These are phyloP conservation scores for Temnothorax nylanderi DNA, from an alignment of 1,140 invertebrate species.

Conservation along the genomic window DNA sequence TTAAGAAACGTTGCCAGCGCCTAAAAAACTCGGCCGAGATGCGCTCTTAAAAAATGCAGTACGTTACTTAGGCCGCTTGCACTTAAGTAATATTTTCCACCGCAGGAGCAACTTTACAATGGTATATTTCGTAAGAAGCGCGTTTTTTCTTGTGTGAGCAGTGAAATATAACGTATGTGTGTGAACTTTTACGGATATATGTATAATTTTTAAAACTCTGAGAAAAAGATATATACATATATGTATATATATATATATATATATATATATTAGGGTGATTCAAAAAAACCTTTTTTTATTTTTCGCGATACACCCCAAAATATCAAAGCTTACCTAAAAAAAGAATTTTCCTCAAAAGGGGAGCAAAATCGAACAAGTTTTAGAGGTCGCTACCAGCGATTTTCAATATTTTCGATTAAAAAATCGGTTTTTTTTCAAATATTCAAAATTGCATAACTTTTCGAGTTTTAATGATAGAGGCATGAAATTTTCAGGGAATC, in stretches of 20 bases:
- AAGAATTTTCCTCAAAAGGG: no score
- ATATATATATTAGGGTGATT: no score
- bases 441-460: no score
- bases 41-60: conserved; percentile 39
- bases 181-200: neutral
- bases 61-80: conserved; percentile 44
- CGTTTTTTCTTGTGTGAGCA: neutral
- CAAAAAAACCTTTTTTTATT: no score
- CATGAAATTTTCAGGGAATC: no score
- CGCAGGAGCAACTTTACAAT: neutral
- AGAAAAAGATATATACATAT: neutral
- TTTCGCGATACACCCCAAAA: no score
- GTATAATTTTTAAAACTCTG: neutral
- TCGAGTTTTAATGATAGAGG: no score
- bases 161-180: neutral
- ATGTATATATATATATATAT: neutral
- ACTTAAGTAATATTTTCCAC: conserved; percentile 49
- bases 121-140: conserved; percentile 17
- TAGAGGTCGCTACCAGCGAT: no score
- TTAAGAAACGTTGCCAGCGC: conserved; percentile 19
- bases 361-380: no score
- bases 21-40: conserved; percentile 13
- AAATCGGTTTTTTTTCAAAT: no score
- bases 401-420: no score
- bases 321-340: no score